A percentile compares a stretch with the other conserved stretches of the same genome.
Evolutionary conservation across 2,888 invertebrate species (phyloP).

Genomic region (Coenonympha glycerion): DNA sequence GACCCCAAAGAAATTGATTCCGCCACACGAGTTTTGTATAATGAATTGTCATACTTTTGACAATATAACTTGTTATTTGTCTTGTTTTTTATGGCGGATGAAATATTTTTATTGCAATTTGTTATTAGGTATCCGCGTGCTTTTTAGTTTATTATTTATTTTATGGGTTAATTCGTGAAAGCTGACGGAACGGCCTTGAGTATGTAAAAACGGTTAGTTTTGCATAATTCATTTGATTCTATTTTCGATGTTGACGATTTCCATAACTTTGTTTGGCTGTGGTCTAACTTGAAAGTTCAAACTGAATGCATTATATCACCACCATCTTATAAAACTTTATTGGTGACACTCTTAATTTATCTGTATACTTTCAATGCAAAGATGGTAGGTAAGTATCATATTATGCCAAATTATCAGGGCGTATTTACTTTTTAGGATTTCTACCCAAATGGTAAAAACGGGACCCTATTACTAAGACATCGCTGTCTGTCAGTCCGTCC

Average conservation of each 20-base stretch:
- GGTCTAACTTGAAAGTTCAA: no score
- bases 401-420: no score
- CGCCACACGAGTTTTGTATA: conserved; percentile 32
- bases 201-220: conserved; percentile 1
- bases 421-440: no score
- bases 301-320: no score
- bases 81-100: conserved; percentile 6
- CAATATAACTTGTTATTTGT: conserved; percentile 10
- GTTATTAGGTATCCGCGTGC: no score
- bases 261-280: neutral
- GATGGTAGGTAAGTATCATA: no score
- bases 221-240: conserved; percentile 2
- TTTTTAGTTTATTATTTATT: conserved; percentile 1
- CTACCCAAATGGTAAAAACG: no score
- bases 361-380: no score
- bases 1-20: conserved; percentile 59
- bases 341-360: no score
- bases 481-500: no score
- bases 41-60: conserved; percentile 37
- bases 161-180: conserved; percentile 14
- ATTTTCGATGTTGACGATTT: neutral
- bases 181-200: conserved; percentile 9
- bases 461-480: no score
- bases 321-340: no score
- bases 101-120: conserved; percentile 7